Conservation (phyloP, 2,797 vertebrate species). For the Ctenochaetus hawaiiensis region DNA sequence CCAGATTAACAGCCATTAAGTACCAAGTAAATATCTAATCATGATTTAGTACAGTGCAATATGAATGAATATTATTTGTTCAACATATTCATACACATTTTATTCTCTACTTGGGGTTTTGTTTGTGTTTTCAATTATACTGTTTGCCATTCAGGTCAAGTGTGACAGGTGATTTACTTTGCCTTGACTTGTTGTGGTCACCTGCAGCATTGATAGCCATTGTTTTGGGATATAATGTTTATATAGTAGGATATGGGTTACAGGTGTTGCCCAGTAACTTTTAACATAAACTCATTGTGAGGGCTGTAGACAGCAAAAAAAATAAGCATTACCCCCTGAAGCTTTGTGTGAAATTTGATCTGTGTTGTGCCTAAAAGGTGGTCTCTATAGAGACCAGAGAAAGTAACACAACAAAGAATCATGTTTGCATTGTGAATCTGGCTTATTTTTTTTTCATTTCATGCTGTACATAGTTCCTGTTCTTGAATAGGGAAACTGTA, state of each 20-base stretch:
- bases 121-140: neutral
- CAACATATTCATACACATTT: neutral
- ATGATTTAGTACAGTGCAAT: neutral
- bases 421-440: neutral
- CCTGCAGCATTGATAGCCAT: neutral
- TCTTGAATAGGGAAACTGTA: too few species aligned
- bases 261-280: slow-evolving; percentile 1
- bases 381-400: slow-evolving; percentile 17
- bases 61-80: neutral
- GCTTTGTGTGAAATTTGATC: slow-evolving; percentile 25
- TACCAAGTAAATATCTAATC: neutral
- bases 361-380: neutral
- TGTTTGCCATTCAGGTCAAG: neutral
- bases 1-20: neutral
- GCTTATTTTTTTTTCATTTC: neutral
- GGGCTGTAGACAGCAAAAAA: slow-evolving; percentile 1
- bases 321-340: slow-evolving; percentile 4
- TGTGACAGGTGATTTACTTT: neutral
- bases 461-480: too few species aligned
- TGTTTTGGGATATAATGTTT: neutral
- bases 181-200: neutral
- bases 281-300: slow-evolving; percentile 1
- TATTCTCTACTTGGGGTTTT: neutral
- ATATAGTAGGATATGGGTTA: neutral
- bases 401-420: slow-evolving; percentile 5